A percentile compares a stretch with the other conserved stretches of the same genome.
Evolutionary conservation across 2,888 invertebrate genomes (phyloP).

Genomic region (Megamerina dolium): DNA sequence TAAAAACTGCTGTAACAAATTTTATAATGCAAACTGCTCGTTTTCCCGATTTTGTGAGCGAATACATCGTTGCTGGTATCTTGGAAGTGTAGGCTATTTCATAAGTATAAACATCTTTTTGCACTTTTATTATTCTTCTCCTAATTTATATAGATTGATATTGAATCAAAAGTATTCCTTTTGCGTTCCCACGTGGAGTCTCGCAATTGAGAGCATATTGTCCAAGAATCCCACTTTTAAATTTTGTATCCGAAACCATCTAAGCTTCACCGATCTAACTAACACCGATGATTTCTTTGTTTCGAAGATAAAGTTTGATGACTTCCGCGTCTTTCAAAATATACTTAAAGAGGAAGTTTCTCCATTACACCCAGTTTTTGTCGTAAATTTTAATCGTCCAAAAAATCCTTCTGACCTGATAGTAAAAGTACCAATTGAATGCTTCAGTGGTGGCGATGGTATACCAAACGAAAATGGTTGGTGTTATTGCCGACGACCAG

Average conservation of each 20-base stretch:
- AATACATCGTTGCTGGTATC: conserved; percentile 35
- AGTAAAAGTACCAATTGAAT: conserved; percentile 23
- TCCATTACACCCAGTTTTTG: conserved; percentile 33
- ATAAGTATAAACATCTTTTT: too few species aligned
- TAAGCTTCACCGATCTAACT: conserved; percentile 58
- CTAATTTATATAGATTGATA: conserved; percentile 36
- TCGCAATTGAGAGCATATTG: conserved; percentile 57
- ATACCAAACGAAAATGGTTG: conserved; percentile 19
- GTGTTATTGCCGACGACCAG: conserved; percentile 38
- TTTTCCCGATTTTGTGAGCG: conserved; percentile 30
- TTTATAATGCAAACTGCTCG: conserved; percentile 42
- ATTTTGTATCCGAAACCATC: conserved; percentile 57
- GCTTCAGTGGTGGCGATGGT: conserved; percentile 3
- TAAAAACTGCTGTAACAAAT: conserved; percentile 40
- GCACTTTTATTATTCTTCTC: too few species aligned
- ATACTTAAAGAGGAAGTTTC: conserved; percentile 37
- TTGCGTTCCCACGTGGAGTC: conserved; percentile 56
- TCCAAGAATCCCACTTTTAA: conserved; percentile 58
- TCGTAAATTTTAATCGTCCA: conserved; percentile 38
- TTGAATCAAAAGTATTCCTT: conserved; percentile 33
- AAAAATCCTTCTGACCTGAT: conserved; percentile 17
- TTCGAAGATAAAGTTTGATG: conserved; percentile 33
- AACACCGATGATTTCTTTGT: conserved; percentile 40
- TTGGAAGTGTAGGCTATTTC: conserved; percentile 34
- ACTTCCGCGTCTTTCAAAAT: conserved; percentile 32